Base-by-base conservation (phyloP, 2,113 vertebrate genomes). In the Salvelinus fontinalis region DNA sequence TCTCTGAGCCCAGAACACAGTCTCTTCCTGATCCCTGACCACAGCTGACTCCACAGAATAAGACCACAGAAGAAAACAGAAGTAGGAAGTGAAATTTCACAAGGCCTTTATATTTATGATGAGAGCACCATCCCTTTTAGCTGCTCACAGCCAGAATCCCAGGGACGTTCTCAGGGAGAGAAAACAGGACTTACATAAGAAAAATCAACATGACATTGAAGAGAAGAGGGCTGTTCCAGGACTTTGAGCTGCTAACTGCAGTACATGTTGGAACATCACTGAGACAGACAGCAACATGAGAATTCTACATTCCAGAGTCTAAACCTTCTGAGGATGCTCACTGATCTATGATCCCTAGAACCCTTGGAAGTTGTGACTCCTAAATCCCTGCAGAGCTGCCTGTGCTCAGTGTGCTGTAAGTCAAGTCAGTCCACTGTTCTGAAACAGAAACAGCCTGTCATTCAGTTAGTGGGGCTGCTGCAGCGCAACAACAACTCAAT, bases 171-270 rank as follows among this genome's bases (percentile, higher is more conserved):
- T 13, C n/a, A 51, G 70, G 48, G 49, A 57, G 69, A 24, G 22
- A 57, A 66, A 75, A 67, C 64, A 51, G 64, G 5, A 14, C 44
- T 75, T 75, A 54, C 48, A 66, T 68, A 75, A 75, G 24, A 49
- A 67, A 67, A n/a, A 64, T 75, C 74, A 57, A 75, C 49, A 75
- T 67, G 74, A 29, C 60, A 26, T 27, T 67, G 72, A 31, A 24
- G 39, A 44, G 39, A 44, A 44, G 39, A 44, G 39, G 39, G 9
- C 8, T 12, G 39, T 12, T 44, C 39, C 2, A 12, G 39, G 66
- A 13, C 66, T 31, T 68, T 22, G 29, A 68, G 66, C 12, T 48
- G 9, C 39, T 44, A 44, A 44, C 39, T 9, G 9, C 39, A 44
- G 39, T 44, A 44, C 39, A 44, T 12, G 9, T 9, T 44, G 9